These are phyloP conservation scores for Pipistrellus nathusii DNA, from an alignment of 2,797 vertebrate genomes.

Conservation along the genomic window DNA sequence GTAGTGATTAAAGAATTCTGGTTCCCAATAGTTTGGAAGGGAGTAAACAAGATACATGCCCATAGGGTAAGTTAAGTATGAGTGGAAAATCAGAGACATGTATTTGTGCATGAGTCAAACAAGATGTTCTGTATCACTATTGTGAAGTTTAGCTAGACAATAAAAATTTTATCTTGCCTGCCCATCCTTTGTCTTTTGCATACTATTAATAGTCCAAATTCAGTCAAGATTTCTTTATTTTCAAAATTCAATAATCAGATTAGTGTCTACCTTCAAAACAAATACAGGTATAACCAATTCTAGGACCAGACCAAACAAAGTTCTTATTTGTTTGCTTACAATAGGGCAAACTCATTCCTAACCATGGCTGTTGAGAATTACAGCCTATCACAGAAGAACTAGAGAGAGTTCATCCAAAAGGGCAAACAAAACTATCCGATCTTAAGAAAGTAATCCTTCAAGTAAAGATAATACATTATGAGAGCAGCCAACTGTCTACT, in stretches of 20 bases:
- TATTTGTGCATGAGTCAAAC: conserved; percentile 3
- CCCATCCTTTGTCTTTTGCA: not conserved
- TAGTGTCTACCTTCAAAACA: not conserved
- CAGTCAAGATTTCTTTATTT: conserved; percentile 50
- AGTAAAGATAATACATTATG: not conserved
- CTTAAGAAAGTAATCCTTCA: conserved; percentile 44
- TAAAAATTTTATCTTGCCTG: conserved; percentile 4
- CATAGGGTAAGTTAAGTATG: not conserved
- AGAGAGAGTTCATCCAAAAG: not conserved
- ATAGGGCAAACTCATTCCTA: conserved; percentile 49
- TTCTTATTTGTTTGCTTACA: not conserved
- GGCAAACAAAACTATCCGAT: conserved; percentile 15
- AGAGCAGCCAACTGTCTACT: conserved; percentile 37
- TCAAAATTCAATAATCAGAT: conserved; percentile 31
- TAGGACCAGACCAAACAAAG: not conserved
- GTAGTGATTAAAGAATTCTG: not conserved
- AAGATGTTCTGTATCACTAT: not conserved
- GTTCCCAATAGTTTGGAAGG: not conserved
- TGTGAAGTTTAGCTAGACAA: not conserved
- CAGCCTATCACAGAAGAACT: not conserved
- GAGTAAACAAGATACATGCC: not conserved
- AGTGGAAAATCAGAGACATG: conserved; percentile 35
- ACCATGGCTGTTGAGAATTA: conserved; percentile 22
- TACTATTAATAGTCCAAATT: conserved; percentile 15
- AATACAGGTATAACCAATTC: not conserved